Evolutionary conservation across 2,797 vertebrate species (phyloP).

Genomic region (Sitta carolinensis): DNA sequence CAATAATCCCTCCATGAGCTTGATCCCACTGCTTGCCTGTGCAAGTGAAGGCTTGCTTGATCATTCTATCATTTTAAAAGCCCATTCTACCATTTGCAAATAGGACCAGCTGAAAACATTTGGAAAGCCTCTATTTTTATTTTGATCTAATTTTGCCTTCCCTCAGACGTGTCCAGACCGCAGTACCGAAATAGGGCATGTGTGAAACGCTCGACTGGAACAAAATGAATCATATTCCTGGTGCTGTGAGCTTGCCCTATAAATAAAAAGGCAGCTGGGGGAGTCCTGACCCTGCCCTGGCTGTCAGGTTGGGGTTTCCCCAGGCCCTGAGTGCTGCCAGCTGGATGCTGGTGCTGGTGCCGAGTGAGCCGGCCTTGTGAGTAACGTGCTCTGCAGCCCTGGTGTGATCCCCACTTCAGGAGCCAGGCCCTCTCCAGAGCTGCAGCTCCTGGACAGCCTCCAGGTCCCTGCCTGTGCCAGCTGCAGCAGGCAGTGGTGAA

Average conservation of each 20-base stretch:
- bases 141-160: not conserved
- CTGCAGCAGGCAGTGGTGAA: not conserved
- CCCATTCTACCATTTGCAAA: not conserved
- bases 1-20: not conserved
- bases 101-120: not conserved
- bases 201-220: not conserved
- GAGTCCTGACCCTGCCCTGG: not conserved
- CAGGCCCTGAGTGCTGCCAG: fast-evolving
- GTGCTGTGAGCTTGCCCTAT: not conserved
- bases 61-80: not conserved
- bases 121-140: not conserved
- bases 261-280: not conserved
- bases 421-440: not conserved
- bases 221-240: not conserved
- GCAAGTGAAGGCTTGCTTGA: not conserved
- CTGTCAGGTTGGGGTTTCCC: not conserved
- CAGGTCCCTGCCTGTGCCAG: not conserved
- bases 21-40: not conserved
- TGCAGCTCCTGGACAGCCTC: not conserved
- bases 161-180: not conserved
- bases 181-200: not conserved
- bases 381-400: fast-evolving
- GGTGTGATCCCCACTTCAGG: fast-evolving
- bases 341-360: not conserved
- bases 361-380: not conserved